Evolutionary conservation across 2,888 invertebrate genomes (phyloP).

Genomic region (Alentia gelatinosa): DNA sequence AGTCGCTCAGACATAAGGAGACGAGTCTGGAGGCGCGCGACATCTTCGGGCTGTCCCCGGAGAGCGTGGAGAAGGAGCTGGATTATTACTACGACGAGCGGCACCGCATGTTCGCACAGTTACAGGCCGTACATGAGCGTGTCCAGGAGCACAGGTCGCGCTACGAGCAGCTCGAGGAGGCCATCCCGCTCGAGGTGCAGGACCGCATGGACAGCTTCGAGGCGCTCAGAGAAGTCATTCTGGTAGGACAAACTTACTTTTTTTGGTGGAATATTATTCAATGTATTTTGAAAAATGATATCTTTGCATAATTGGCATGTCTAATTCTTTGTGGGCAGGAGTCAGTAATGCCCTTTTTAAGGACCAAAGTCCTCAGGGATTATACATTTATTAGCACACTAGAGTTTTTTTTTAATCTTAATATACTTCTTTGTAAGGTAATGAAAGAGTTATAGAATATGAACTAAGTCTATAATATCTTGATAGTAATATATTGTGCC

Average conservation of each 20-base stretch:
- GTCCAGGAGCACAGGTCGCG: conserved; percentile 68
- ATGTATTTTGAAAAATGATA: no score
- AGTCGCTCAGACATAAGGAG: conserved; percentile 74
- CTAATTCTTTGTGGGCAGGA: no score
- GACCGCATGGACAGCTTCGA: conserved; percentile 74
- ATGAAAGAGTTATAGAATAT: no score
- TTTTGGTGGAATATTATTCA: no score
- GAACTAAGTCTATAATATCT: no score
- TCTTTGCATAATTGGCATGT: no score
- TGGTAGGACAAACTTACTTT: neutral
- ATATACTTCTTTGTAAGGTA: no score
- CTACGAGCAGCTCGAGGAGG: conserved; percentile 71
- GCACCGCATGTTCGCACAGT: conserved; percentile 61
- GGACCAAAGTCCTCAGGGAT: no score
- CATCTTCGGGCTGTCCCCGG: conserved; percentile 48
- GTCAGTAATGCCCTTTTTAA: no score
- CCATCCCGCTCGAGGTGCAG: conserved; percentile 68
- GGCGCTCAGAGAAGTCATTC: conserved; percentile 63
- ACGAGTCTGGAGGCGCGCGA: conserved; percentile 68
- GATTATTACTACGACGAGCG: conserved; percentile 68
- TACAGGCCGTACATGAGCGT: conserved; percentile 62
- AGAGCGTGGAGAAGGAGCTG: conserved; percentile 67
- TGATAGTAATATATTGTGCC: no score
- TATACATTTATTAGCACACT: no score
- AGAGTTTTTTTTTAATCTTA: no score